Percentiles rank a stretch among this genome's conserved stretches.
phyloP scores from a whole-genome alignment of 1,140 invertebrate genomes.

The Aphaenogaster rudis region DNA sequence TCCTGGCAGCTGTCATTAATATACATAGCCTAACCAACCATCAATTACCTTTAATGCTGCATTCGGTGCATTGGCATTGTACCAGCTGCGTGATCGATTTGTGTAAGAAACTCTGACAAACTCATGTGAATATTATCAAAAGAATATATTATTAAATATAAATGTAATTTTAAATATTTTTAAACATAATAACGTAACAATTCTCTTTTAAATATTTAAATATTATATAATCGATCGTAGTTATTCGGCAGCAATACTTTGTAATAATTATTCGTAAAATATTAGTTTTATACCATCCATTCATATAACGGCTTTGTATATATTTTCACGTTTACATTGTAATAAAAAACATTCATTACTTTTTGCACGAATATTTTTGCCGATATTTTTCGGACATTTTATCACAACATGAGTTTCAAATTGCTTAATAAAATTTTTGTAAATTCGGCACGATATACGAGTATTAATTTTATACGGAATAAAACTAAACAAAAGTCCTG shows the following conservation, averaged over 20 bases:
- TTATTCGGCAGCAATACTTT: background rate
- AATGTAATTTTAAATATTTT: constrained; percentile 20
- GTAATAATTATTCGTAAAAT: background rate
- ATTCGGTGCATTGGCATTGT: constrained; percentile 59
- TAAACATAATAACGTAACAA: background rate
- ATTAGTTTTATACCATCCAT: background rate
- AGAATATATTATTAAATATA: constrained; percentile 5
- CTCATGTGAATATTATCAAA: background rate
- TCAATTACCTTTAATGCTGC: constrained; percentile 58
- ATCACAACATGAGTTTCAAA: background rate
- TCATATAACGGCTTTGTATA: background rate
- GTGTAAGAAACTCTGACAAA: background rate
- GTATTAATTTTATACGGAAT: constrained; percentile 6
- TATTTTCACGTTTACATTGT: constrained; percentile 15
- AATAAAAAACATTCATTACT: background rate
- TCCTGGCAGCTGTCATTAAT: constrained; percentile 31
- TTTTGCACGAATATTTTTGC: background rate
- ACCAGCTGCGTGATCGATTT: constrained; percentile 17
- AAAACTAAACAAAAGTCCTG: background rate
- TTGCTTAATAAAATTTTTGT: background rate
- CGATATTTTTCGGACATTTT: background rate
- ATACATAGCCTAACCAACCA: constrained; percentile 32
- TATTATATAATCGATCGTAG: background rate
- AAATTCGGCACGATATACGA: background rate
- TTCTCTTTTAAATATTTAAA: background rate